These are phyloP conservation scores for Polypterus bichir DNA, from an alignment of 2,113 vertebrate species.

Conservation along the genomic window DNA sequence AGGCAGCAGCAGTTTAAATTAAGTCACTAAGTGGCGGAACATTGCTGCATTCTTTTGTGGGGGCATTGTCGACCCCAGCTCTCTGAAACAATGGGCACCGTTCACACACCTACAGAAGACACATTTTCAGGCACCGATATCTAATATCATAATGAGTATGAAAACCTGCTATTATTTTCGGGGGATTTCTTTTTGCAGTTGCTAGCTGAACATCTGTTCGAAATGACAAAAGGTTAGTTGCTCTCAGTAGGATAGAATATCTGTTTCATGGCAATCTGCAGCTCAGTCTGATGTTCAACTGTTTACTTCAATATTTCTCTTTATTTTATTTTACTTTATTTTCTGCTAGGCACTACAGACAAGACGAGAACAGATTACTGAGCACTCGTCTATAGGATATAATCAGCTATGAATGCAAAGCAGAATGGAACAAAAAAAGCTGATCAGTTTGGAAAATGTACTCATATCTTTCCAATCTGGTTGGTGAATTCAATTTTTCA, in stretches of 20 bases:
- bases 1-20: too few relatives aligned
- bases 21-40: too few relatives aligned
- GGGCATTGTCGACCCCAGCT: neutral
- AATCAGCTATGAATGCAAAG: too few relatives aligned
- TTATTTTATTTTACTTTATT: too few relatives aligned
- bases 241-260: conserved; percentile 2
- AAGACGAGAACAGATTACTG: too few relatives aligned
- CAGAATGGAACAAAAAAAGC: too few relatives aligned
- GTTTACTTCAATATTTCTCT: neutral
- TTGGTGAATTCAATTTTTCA: too few relatives aligned
- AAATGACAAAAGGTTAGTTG: neutral
- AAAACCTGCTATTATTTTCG: conserved; percentile 1
- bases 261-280: neutral
- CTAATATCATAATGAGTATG: conserved; percentile 7
- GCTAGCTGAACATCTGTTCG: conserved; percentile 5
- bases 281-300: neutral
- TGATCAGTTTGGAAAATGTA: too few relatives aligned
- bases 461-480: too few relatives aligned
- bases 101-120: conserved; percentile 17
- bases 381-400: too few relatives aligned
- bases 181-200: conserved; percentile 5
- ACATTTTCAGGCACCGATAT: conserved; percentile 3
- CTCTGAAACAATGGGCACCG: conserved; percentile 2
- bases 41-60: too few relatives aligned
- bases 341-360: too few relatives aligned